phyloP scores from a whole-genome alignment of 53 echinoderm and acorn worm species.

The Hippasteria phrygiana region DNA sequence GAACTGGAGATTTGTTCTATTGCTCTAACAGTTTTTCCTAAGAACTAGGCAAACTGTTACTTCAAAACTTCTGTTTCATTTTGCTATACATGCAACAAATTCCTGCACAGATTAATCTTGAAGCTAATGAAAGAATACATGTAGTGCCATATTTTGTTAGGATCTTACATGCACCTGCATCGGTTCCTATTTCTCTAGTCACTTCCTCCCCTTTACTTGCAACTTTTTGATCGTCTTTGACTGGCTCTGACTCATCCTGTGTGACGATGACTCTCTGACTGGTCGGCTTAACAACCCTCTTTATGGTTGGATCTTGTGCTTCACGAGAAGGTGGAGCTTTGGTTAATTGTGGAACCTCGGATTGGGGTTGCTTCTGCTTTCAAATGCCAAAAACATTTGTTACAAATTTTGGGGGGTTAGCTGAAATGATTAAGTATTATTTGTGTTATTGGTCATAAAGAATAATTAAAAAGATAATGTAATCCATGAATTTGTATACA shows the following conservation, averaged over 20 bases:
- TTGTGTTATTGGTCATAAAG: too few species aligned
- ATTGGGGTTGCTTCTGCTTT: slow-evolving; percentile 9
- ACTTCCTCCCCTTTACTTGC: not conserved
- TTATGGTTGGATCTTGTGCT: not conserved
- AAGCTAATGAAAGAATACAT: not conserved
- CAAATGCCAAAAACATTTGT: not conserved
- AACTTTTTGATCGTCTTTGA: not conserved
- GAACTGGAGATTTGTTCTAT: too few species aligned
- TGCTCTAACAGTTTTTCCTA: too few species aligned
- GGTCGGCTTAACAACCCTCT: not conserved
- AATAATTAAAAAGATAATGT: too few species aligned
- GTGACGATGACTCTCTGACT: not conserved
- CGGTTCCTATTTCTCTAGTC: not conserved
- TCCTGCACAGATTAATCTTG: too few species aligned
- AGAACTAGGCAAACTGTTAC: too few species aligned
- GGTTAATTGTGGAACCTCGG: not conserved
- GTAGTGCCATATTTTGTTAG: too few species aligned
- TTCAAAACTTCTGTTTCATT: too few species aligned
- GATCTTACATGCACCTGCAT: not conserved
- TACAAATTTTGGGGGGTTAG: too few species aligned
- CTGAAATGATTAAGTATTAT: too few species aligned
- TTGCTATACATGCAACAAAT: too few species aligned
- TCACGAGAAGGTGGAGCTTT: not conserved
- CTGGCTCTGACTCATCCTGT: slow-evolving; percentile 11
- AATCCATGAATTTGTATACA: too few species aligned